These are phyloP conservation scores for Galagoides demidoff DNA, from an alignment of 2,797 vertebrate genomes.

Conservation along the genomic window DNA sequence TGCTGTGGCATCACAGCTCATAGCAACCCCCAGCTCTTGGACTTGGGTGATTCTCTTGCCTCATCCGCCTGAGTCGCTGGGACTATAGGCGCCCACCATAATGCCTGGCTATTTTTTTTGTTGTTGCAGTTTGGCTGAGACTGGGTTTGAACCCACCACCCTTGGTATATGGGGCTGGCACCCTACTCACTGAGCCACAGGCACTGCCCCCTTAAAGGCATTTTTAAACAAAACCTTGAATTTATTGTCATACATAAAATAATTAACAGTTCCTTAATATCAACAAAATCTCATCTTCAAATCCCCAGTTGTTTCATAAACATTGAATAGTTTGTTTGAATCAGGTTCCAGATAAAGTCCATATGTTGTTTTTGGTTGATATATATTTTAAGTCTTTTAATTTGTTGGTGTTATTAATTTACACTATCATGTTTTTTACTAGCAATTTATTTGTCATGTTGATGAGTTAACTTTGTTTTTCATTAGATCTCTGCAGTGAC, in stretches of 20 bases:
- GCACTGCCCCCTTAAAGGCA: not conserved
- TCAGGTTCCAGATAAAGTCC: not conserved
- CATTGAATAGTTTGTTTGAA: constrained; percentile 20
- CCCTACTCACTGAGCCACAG: too few species aligned
- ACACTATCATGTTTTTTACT: not conserved
- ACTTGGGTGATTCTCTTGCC: too few species aligned
- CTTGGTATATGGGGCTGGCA: too few species aligned
- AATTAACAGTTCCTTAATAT: not conserved
- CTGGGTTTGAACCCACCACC: too few species aligned
- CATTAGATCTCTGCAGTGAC: too few species aligned
- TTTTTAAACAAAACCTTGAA: constrained; percentile 11
- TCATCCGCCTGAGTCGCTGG: too few species aligned
- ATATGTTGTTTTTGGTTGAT: not conserved
- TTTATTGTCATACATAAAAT: not conserved
- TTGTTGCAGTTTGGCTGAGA: too few species aligned
- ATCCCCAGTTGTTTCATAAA: not conserved
- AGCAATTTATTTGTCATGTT: constrained; percentile 33
- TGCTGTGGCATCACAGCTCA: too few species aligned
- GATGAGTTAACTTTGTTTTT: constrained; percentile 22
- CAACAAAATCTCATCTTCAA: constrained; percentile 11
- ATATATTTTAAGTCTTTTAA: not conserved
- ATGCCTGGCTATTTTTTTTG: too few species aligned
- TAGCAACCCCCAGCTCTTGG: too few species aligned
- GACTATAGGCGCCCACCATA: too few species aligned
- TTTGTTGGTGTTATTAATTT: not conserved